phyloP scores from a whole-genome alignment of 1,140 invertebrate species.

The Trinorchestia longiramus region DNA sequence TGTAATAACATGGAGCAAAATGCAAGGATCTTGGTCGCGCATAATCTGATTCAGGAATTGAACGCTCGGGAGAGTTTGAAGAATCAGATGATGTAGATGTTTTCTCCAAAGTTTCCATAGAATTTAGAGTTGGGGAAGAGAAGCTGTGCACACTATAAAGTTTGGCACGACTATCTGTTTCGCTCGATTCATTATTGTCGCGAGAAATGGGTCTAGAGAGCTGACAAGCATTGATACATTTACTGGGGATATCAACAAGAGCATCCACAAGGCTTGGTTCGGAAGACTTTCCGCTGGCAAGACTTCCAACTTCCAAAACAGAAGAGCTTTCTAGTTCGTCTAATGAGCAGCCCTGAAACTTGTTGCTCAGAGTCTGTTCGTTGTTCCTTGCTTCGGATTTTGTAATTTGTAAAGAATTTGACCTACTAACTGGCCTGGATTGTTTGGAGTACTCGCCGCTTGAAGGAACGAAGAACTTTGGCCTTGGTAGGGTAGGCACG shows the following conservation, averaged over 20 bases:
- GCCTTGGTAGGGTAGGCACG: conserved; percentile 46
- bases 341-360: conserved; percentile 64
- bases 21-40: conserved; percentile 1
- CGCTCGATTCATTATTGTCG: conserved; percentile 36
- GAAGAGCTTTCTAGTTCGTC: conserved; percentile 59
- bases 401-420: conserved; percentile 36
- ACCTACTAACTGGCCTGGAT: conserved; percentile 59
- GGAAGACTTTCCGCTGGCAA: conserved; percentile 53
- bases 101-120: conserved; percentile 29
- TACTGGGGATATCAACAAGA: conserved; percentile 51
- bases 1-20: not conserved
- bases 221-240: not conserved
- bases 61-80: not conserved
- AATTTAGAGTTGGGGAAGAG: conserved; percentile 18
- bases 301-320: conserved; percentile 62
- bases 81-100: not conserved
- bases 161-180: conserved; percentile 9
- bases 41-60: conserved; percentile 25
- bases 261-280: conserved; percentile 60
- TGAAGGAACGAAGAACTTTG: conserved; percentile 46
- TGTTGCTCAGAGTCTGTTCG: conserved; percentile 60
- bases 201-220: not conserved
- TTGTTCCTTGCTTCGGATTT: not conserved
- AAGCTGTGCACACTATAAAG: conserved; percentile 35
- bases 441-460: conserved; percentile 56